Base-by-base conservation (phyloP, 2,888 invertebrate genomes). In the Agapostemon virescens region DNA sequence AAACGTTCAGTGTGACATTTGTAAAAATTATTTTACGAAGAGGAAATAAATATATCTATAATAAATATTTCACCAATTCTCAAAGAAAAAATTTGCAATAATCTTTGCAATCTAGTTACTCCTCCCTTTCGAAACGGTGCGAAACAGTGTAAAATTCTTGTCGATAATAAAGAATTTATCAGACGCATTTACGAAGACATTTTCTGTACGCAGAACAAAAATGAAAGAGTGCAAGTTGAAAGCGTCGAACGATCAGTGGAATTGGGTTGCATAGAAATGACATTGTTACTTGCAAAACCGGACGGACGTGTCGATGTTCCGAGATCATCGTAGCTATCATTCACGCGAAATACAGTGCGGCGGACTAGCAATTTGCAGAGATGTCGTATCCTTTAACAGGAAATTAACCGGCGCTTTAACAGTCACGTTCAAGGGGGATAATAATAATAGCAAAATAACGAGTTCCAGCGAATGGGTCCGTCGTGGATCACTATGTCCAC, bases 401-500 rank as follows among this genome's bases (percentile, higher is more conserved):
- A 58, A 74, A 81, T 81, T 79, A 72, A 69, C 58, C 58, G 26
- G 42, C 55, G 72, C 55, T 63, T 55, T 9, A 79, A 74, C 45
- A 26, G 55, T 68, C 61, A 49, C 74, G 68, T 79, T 64, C 68
- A 68, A 49, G 68, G 49, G 71, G 58, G 64, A 81, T 36, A 67
- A 77, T 79, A 73, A 74, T 79, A 72, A 77, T 81, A 64, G 71
- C 77, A 64, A 83, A 84, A 83, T 83, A 45, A 83, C 67, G 79
- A 77, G 68, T 80, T 84, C 71, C 36, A 68, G 63, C 45, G 64
- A 70, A n/a, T 33, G 52, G 58, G 76, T 71, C 61, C 40, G 55
- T 36, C 58, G 49, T 74, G 64, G 75, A 81, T 83, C 73, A 69
- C 74, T 33, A 49, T 69, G 64, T 72, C 38, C 49, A 45, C 55